Percentiles rank a stretch among this genome's conserved stretches.
phyloP scores from a whole-genome alignment of 1,140 invertebrate species.

The Zaprionus ornatus region DNA sequence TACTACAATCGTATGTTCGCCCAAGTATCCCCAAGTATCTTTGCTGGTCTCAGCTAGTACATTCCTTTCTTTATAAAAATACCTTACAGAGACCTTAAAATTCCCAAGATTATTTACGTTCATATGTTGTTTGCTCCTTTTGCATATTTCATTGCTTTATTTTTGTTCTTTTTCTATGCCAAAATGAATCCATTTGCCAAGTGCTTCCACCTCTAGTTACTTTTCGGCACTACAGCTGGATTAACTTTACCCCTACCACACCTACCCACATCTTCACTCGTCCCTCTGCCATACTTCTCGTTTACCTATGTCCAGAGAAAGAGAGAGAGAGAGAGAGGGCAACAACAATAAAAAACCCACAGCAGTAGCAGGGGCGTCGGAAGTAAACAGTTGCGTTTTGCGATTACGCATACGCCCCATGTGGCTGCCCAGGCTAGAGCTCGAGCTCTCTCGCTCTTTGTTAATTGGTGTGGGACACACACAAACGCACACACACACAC shows the following conservation, averaged over 20 bases:
- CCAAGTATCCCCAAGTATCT: no score
- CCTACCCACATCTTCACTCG: not conserved
- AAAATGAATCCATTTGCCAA: not conserved
- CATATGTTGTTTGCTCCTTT: not conserved
- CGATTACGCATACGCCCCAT: constrained; percentile 70
- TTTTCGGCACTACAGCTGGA: not conserved
- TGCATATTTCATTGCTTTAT: not conserved
- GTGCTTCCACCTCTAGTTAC: not conserved
- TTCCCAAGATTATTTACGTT: not conserved
- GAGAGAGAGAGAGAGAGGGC: constrained; percentile 6
- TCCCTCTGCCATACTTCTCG: not conserved
- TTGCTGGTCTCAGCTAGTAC: no score
- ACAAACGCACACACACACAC: constrained; percentile 1
- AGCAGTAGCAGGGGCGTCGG: constrained; percentile 5
- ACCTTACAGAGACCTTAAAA: not conserved
- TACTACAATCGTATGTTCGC: no score
- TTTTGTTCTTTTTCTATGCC: not conserved
- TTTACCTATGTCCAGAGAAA: not conserved
- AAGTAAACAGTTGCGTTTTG: constrained; percentile 40
- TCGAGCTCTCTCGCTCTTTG: constrained; percentile 1
- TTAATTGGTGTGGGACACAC: constrained; percentile 25
- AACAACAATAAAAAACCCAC: constrained; percentile 4
- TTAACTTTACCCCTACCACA: not conserved
- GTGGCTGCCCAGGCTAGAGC: not conserved
- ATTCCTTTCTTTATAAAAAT: no score